A percentile compares a stretch with the other conserved stretches of the same genome.
phyloP scores from a whole-genome alignment of 2,888 invertebrate genomes.

The Plutella xylostella region DNA sequence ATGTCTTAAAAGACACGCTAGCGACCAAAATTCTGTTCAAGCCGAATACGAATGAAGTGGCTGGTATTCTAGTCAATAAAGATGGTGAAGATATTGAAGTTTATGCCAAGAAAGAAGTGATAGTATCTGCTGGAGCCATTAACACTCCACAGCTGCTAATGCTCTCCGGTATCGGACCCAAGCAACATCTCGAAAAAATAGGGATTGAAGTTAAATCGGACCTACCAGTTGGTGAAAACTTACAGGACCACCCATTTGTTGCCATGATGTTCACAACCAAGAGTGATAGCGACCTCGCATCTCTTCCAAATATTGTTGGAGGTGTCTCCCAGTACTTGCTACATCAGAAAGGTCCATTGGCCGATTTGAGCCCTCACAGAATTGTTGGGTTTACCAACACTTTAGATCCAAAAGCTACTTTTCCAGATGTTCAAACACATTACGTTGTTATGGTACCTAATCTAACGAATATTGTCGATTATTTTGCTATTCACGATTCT shows the following conservation, averaged over 20 bases:
- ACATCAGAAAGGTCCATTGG: slow-evolving; percentile 56
- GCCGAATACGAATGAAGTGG: slow-evolving; percentile 30
- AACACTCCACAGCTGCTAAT: slow-evolving; percentile 63
- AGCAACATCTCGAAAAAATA: slow-evolving; percentile 38
- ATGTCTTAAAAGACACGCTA: slow-evolving; percentile 40
- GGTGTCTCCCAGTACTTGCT: slow-evolving; percentile 46
- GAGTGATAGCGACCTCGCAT: slow-evolving; percentile 28
- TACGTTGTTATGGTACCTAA: slow-evolving; percentile 34
- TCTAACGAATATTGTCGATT: slow-evolving; percentile 28
- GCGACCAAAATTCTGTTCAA: slow-evolving; percentile 55
- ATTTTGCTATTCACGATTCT: slow-evolving; percentile 29
- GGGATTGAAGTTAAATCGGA: slow-evolving; percentile 47
- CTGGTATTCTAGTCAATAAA: slow-evolving; percentile 36
- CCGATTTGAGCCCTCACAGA: slow-evolving; percentile 45
- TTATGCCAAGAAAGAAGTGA: slow-evolving; percentile 54
- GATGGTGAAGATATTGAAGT: slow-evolving; percentile 38
- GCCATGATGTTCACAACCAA: slow-evolving; percentile 39
- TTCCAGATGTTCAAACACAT: slow-evolving; percentile 40
- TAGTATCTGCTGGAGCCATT: slow-evolving; percentile 58
- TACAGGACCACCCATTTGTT: slow-evolving; percentile 60
- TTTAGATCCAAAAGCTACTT: slow-evolving; percentile 28
- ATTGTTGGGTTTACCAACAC: slow-evolving; percentile 38
- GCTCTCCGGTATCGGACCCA: slow-evolving; percentile 65
- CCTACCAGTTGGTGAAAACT: slow-evolving; percentile 59
- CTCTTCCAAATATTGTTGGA: slow-evolving; percentile 27